These are phyloP conservation scores for Trichonephila inaurata DNA, from an alignment of 1,140 invertebrate genomes.

Conservation along the genomic window DNA sequence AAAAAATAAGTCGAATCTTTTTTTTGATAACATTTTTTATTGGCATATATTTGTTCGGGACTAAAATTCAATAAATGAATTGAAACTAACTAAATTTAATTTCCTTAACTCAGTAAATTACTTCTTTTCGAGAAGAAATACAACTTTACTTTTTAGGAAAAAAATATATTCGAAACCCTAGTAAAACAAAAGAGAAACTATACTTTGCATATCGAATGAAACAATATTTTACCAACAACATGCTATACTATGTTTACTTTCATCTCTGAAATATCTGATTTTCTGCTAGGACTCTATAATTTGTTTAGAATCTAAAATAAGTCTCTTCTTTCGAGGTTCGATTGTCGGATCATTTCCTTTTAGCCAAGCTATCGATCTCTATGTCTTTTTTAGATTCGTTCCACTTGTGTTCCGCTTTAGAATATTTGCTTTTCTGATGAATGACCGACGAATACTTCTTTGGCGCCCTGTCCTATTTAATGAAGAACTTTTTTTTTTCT, in stretches of 20 bases:
- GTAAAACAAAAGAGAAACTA: background rate
- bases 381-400: conserved; percentile 33
- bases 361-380: conserved; percentile 13
- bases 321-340: conserved; percentile 18
- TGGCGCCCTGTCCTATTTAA: conserved; percentile 58
- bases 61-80: too few species aligned
- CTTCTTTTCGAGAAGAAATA: background rate
- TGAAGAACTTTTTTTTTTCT: conserved; percentile 49
- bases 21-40: too few species aligned
- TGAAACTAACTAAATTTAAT: too few species aligned
- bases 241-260: background rate
- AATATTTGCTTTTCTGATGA: conserved; percentile 74
- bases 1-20: too few species aligned
- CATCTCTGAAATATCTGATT: background rate
- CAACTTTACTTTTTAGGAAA: background rate
- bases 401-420: conserved; percentile 61
- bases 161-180: background rate
- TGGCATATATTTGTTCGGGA: too few species aligned
- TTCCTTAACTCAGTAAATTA: too few species aligned
- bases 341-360: conserved; percentile 45
- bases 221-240: background rate
- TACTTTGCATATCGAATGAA: background rate
- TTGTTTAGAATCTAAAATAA: conserved; percentile 45
- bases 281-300: conserved; percentile 17
- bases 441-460: conserved; percentile 64